Conservation (phyloP, 1,140 invertebrate genomes). For the Drosophila dunni region DNA sequence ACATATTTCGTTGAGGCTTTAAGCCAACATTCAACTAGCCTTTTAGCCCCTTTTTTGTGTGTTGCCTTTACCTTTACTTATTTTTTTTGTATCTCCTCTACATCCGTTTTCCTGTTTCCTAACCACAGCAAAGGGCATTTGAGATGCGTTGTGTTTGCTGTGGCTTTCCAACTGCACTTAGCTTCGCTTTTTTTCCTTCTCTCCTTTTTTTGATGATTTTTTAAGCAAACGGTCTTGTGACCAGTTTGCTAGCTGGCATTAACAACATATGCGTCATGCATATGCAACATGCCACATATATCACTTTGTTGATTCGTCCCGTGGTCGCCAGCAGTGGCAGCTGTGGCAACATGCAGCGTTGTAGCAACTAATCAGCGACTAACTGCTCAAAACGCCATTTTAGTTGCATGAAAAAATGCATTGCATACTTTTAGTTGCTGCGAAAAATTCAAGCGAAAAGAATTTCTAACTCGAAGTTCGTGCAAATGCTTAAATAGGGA, state of each 20-base stretch:
- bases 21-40: conserved; percentile 37
- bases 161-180: conserved; percentile 52
- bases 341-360: background rate
- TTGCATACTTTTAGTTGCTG: background rate
- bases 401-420: background rate
- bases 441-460: background rate
- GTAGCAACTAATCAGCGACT: conserved; percentile 5
- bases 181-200: conserved; percentile 37
- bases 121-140: conserved; percentile 62
- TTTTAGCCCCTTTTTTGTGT: background rate
- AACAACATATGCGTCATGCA: conserved; percentile 69
- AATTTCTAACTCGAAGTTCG: too few relatives aligned
- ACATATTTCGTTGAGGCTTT: conserved; percentile 68
- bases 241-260: conserved; percentile 68
- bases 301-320: background rate
- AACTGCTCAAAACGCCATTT: conserved; percentile 1
- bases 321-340: background rate
- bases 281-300: conserved; percentile 52
- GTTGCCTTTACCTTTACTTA: conserved; percentile 9
- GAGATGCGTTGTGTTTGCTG: conserved; percentile 45
- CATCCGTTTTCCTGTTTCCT: background rate
- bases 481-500: too few relatives aligned
- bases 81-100: background rate
- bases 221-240: conserved; percentile 68
- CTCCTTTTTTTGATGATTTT: conserved; percentile 56